Conservation (phyloP, 2,888 invertebrate species). For the Diachrysia chrysitis region DNA sequence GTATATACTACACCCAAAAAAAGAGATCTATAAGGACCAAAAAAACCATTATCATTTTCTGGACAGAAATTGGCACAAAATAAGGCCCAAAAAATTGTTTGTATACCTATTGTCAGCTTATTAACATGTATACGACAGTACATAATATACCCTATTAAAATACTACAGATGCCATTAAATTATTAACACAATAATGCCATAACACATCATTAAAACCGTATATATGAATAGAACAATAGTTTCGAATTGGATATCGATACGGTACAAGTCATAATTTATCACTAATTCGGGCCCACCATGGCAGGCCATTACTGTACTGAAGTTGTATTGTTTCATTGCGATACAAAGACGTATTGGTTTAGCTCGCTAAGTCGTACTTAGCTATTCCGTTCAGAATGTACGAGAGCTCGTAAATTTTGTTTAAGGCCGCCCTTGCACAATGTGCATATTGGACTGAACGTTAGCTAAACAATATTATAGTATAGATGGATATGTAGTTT, state of each 20-base stretch:
- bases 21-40: no score
- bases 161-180: no score
- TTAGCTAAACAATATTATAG: not conserved
- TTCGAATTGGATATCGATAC: not conserved
- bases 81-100: no score
- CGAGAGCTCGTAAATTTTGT: not conserved
- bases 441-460: not conserved
- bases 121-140: no score
- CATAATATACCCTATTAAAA: no score
- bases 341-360: conserved; percentile 10
- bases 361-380: not conserved
- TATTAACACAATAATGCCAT: not conserved
- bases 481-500: not conserved
- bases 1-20: no score
- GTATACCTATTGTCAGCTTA: no score
- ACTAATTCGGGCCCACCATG: conserved; percentile 1
- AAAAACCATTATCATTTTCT: no score
- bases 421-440: not conserved
- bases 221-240: not conserved
- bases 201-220: not conserved
- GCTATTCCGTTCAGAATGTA: not conserved
- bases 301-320: conserved; percentile 15
- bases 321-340: conserved; percentile 21
- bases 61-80: no score
- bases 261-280: conserved; percentile 32